These are phyloP conservation scores for Stegastes partitus DNA, from an alignment of 2,113 vertebrate genomes.

Conservation along the genomic window DNA sequence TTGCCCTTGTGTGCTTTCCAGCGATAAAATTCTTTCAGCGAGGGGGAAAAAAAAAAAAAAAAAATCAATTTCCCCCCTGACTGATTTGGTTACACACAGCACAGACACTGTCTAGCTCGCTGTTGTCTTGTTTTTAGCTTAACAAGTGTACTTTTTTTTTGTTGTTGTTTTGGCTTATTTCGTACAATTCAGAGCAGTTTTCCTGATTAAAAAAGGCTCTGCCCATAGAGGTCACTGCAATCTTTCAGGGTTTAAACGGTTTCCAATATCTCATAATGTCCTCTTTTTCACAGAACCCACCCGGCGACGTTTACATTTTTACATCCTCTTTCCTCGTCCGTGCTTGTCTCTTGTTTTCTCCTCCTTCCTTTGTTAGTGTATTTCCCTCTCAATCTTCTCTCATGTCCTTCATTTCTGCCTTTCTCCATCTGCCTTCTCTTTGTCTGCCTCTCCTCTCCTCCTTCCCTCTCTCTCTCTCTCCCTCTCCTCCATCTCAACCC, in stretches of 20 bases:
- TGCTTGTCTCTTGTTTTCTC: constrained; percentile 43
- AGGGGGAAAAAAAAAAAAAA: constrained; percentile 37
- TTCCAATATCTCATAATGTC: constrained; percentile 2
- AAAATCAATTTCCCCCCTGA: constrained; percentile 82
- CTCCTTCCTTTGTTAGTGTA: constrained; percentile 31
- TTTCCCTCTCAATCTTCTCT: constrained; percentile 42
- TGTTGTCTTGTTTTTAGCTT: constrained; percentile 58
- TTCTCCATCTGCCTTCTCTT: constrained; percentile 39
- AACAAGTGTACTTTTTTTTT: constrained; percentile 40
- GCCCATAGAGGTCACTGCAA: not conserved
- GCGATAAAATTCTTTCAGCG: constrained; percentile 76
- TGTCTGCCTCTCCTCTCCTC: constrained; percentile 39
- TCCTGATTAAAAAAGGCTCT: constrained; percentile 7
- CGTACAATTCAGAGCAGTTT: constrained; percentile 1
- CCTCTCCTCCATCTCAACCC: constrained; percentile 54
- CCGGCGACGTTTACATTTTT: constrained; percentile 42
- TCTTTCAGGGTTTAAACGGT: constrained; percentile 21
- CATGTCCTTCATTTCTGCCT: too few species aligned
- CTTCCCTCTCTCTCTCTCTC: constrained; percentile 13
- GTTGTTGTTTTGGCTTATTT: constrained; percentile 43
- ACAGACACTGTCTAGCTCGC: constrained; percentile 22
- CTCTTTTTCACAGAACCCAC: constrained; percentile 30
- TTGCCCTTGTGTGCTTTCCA: constrained; percentile 77
- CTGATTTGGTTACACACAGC: constrained; percentile 72
- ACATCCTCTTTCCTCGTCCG: constrained; percentile 12